Base-by-base conservation (phyloP, 2,113 vertebrate genomes). In the Rhineura floridana region DNA sequence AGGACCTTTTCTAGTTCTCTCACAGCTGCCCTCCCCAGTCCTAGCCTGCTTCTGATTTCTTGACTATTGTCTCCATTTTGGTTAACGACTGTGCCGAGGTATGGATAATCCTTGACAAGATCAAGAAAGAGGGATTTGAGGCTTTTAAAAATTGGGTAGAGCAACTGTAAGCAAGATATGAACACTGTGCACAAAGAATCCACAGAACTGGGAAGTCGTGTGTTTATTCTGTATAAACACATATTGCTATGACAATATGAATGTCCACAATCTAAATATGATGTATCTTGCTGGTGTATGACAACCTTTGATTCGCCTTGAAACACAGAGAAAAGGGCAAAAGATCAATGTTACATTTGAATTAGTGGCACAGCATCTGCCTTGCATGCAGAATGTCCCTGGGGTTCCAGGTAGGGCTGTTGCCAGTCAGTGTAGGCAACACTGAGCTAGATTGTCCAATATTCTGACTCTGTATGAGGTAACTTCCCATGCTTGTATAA, bases 391-490 rank as follows among this genome's bases (percentile, higher is more conserved):
- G 21, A 59, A 59, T 13, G 21, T 59, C 55, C 9, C 3, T 59
- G 55, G 55, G 15, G 15, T 19, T 59, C 55, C 21, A 21, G 55
- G 55, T 21, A 59, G 55, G 55, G 55, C 21, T 59, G 55, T 19
- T 1, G 19, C 4, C 55, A 1, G 55, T 59, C n/a, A n/a, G n/a
- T n/a, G n/a, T 59, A 59, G 0, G 21, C 55, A 1, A 19, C 21
- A 21, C 55, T 59, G 55, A 59, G 21, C 55, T 59, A 19, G 55
- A 59, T 19, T 13, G 55, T 59, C n/a, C n/a, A n/a, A n/a, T n/a
- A n/a, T n/a, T n/a, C 0, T 55, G 55, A 55, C 55, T 19, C 19
- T 12, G 17, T 55, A 55, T 55, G 5, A 15, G 50, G 5, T 2
- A 55, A 5, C 17, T 55, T 15, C 52, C 52, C 17, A 55, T 21